Percentiles rank a stretch among this genome's conserved stretches.
These are phyloP conservation scores for Umimayanthus kanabou DNA, from an alignment of 92 coral and sea anemone genomes.

Conservation along the genomic window DNA sequence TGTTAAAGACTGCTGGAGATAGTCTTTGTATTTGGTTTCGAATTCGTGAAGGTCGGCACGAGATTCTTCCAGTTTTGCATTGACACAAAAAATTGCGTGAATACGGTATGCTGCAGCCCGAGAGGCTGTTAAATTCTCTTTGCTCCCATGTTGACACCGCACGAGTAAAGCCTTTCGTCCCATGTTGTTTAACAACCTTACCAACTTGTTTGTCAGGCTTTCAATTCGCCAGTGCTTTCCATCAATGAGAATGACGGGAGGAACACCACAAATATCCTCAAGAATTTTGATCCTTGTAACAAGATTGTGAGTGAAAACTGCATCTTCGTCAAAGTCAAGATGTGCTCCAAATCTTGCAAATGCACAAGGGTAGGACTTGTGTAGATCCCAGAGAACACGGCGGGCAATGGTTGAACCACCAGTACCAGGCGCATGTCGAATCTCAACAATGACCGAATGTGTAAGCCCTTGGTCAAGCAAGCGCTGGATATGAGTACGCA, in stretches of 20 bases:
- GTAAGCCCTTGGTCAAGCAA: conserved; percentile 62
- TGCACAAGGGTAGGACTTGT: conserved; percentile 83
- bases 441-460: conserved; percentile 70
- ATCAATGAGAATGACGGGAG: conserved; percentile 75
- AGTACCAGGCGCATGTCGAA: conserved; percentile 87
- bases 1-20: conserved; percentile 48
- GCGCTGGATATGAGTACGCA: conserved; percentile 74
- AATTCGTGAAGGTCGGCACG: conserved; percentile 71
- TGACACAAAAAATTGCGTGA: conserved; percentile 63
- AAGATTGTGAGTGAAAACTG: conserved; percentile 57
- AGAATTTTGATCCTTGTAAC: conserved; percentile 66
- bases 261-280: conserved; percentile 71
- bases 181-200: conserved; percentile 60
- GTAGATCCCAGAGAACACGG: conserved; percentile 91
- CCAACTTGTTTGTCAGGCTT: conserved; percentile 62
- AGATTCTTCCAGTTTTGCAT: conserved; percentile 80
- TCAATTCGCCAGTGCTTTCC: conserved; percentile 81
- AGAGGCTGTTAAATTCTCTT: background rate
- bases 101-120: conserved; percentile 59
- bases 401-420: conserved; percentile 92
- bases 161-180: conserved; percentile 77
- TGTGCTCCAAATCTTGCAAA: conserved; percentile 57
- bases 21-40: conserved; percentile 65
- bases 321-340: conserved; percentile 74
- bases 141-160: conserved; percentile 73